Evolutionary conservation across 2,888 invertebrate genomes (phyloP), one percentile per base, ranked within the genome.

Genomic region (Galerucella nymphaeae): DNA sequence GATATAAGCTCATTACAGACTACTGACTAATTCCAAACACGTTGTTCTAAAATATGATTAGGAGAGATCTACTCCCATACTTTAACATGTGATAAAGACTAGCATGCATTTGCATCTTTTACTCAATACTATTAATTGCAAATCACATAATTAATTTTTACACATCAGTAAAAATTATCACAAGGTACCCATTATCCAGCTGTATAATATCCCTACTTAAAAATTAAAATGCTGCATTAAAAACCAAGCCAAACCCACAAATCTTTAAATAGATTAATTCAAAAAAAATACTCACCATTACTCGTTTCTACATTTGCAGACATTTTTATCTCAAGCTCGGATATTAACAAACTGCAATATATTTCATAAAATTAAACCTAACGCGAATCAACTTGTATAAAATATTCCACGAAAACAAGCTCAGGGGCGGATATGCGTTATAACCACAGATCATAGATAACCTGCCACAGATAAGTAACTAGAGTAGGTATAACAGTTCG

Each of bases 301-400:
- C 67, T 80, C 70, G 76, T 75, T 73, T 76, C 77, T 63, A 79
- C 73, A 10, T 76, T 74, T 48, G 78, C 70, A 18, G 80, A 76
- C 81, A 81, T 81, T 74, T 18, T 72, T 76, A 76, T 74, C 74
- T 77, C 74, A 73, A 71, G 50, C 30, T 59, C 30, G n/a, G 38
- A 59, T n/a, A 59, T 67, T 23, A 58, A 13, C 13, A 18, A 62
- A 16, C 42, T 13, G n/a, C n/a, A 13, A 14, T n/a, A 30, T 61
- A 30, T 59, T 30, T 42, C 14, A 13, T 23, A 48, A 66, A 65
- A 58, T 53, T 45, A 55, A 23, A 62, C 50, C 58, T 18, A 53
- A 80, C 82, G 75, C 79, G 81, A 75, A 78, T 72, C 66, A 76
- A 82, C 82, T 78, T 82, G 82, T 74, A 70, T 69, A 50, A 66